Evolutionary conservation across 2,113 vertebrate species (phyloP).

Genomic region (Atrichornis clamosus): DNA sequence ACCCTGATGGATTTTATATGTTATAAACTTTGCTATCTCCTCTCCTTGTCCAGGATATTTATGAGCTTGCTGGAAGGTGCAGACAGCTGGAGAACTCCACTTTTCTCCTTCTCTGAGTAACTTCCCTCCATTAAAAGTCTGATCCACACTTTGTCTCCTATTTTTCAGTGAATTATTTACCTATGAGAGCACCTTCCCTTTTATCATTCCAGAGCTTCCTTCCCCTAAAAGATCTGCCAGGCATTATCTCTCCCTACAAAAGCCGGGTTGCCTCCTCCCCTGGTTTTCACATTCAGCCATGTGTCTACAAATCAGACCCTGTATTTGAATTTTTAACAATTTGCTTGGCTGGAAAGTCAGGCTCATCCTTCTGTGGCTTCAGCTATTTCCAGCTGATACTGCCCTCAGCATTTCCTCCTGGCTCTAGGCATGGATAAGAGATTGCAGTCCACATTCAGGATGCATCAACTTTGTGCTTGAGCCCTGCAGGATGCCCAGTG

Average conservation of each 20-base stretch:
- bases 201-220: not conserved
- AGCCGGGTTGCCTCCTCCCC: not conserved
- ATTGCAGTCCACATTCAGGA: not conserved
- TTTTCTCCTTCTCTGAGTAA: not conserved
- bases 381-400: not conserved
- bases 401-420: slow-evolving; percentile 17
- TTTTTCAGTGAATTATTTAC: not conserved
- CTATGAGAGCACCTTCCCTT: not conserved
- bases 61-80: not conserved
- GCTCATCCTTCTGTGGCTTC: not conserved
- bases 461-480: not conserved
- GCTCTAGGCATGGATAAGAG: not conserved
- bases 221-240: not conserved
- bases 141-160: not conserved
- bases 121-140: not conserved
- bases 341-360: slow-evolving; percentile 50
- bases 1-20: not conserved
- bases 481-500: not conserved
- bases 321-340: slow-evolving; percentile 37
- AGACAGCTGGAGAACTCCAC: not conserved
- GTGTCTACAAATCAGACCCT: not conserved
- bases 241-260: not conserved
- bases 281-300: slow-evolving; percentile 3
- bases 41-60: not conserved
- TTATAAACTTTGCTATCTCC: not conserved